phyloP scores from a whole-genome alignment of 2,113 vertebrate genomes.

The Neodontobutis hainanensis region DNA sequence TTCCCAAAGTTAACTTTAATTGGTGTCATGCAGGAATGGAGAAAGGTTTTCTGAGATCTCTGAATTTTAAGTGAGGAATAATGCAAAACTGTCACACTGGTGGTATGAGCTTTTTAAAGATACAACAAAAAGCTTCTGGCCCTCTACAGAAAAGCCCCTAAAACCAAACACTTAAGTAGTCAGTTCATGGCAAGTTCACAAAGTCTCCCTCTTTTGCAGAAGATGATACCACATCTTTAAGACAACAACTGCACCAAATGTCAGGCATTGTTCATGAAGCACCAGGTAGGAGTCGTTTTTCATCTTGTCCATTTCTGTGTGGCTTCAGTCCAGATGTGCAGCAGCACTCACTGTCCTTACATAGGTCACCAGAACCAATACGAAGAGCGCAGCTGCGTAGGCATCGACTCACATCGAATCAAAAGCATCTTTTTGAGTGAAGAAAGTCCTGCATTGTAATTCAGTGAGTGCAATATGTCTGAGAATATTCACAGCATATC shows the following conservation, averaged over 20 bases:
- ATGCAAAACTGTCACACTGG: slow-evolving; percentile 1
- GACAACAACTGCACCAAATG: not conserved
- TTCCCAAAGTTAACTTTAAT: slow-evolving; percentile 1
- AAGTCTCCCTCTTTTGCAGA: not conserved
- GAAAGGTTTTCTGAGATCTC: not conserved
- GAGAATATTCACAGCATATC: not conserved
- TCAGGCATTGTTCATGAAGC: not conserved
- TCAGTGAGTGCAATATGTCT: not conserved
- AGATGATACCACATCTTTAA: no score
- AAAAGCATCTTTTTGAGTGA: not conserved
- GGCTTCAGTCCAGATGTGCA: not conserved
- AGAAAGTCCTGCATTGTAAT: not conserved
- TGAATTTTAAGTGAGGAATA: slow-evolving; percentile 1
- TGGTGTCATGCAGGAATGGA: slow-evolving; percentile 4
- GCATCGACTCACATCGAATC: not conserved
- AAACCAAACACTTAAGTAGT: not conserved
- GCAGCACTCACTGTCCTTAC: not conserved
- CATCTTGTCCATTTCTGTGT: not conserved
- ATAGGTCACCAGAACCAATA: not conserved
- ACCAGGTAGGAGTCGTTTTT: not conserved
- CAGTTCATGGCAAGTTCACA: not conserved
- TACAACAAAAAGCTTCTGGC: not conserved
- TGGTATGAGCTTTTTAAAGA: not conserved
- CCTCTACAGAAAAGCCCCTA: not conserved
- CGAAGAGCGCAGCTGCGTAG: not conserved